Evolutionary conservation across 2,113 vertebrate genomes (phyloP), one percentile per base, ranked within the genome.

Genomic region (Rhynchopsitta pachyrhyncha): DNA sequence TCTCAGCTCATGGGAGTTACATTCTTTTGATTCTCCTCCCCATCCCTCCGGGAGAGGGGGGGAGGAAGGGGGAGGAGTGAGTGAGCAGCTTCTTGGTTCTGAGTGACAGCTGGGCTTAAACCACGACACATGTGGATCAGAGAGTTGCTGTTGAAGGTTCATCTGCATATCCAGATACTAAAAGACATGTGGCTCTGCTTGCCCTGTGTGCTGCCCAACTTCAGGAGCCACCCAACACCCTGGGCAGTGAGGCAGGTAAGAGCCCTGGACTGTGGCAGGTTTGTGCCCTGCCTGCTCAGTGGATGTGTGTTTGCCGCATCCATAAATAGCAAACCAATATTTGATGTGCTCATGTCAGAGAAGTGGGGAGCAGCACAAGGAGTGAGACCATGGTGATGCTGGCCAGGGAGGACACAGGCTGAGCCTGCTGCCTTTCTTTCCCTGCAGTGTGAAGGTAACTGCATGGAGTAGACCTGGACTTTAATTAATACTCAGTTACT

Each of bases 291-390:
- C 17, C n/a, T 73, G 28, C 76, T 91, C 25, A 31, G 57, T 53
- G 50, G 8, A 28, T 25, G 10, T 0, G 0, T n/a, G 10, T 49
- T 92, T 79, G n/a, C 16, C 0, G 0, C 47, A 42, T 41, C 25
- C 47, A 49, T 59, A 31, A 20, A 73, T 82, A 67, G 13, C 17
- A 29, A 11, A 20, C 17, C 0, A 1, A 25, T 23, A 22, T 64
- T 69, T 46, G 27, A 33, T 10, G 3, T 37, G 18, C 13, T 67
- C 3, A 1, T 50, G 33, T 6, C 3, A 5, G 31, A 68, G 47
- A 79, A 53, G 42, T 1, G 1, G 31, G 5, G 24, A 75, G 14
- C 31, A 55, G 19, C 31, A 33, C 53, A 33, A 55, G 8, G 53
- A 55, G 11, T 33, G 18, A 55, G 29, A 55, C 29, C 31, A 33